Percentiles rank a stretch among this genome's conserved stretches.
Conservation (phyloP, 2,888 invertebrate genomes). For the Ptychoptera contaminata region DNA sequence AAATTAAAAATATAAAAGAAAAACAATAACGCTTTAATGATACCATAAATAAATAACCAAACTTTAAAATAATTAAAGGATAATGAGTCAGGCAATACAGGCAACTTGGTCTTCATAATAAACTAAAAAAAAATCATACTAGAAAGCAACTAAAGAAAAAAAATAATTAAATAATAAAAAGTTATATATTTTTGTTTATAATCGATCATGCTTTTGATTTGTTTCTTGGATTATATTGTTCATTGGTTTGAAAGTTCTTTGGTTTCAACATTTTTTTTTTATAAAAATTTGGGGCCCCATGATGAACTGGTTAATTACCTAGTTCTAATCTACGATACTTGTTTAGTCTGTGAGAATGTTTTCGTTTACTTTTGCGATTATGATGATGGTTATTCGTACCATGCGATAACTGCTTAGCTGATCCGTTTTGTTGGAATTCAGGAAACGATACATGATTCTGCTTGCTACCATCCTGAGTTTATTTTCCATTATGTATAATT, state of each 20-base stretch:
- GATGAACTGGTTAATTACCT: conserved; percentile 24
- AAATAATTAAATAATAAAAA: conserved; percentile 6
- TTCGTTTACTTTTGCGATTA: conserved; percentile 41
- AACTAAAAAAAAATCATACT: no score
- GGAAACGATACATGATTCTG: conserved; percentile 79
- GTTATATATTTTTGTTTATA: conserved; percentile 5
- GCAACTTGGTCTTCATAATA: no score
- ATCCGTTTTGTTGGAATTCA: conserved; percentile 78
- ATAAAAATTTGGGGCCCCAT: neutral
- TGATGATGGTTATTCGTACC: conserved; percentile 61
- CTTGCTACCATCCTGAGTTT: conserved; percentile 48
- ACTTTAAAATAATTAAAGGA: no score
- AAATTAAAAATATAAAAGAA: no score
- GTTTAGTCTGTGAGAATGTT: conserved; percentile 33
- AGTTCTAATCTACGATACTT: conserved; percentile 35
- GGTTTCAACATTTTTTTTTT: no score
- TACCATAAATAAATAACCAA: no score
- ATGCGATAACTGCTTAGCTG: conserved; percentile 74
- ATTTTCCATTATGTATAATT: neutral
- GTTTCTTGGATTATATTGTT: neutral
- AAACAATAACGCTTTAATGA: no score
- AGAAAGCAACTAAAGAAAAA: neutral
- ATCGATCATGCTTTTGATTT: neutral
- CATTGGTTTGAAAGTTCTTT: conserved; percentile 1
- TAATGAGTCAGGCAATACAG: no score